Evolutionary conservation across 2,797 vertebrate genomes (phyloP).

Genomic region (Acanthiza pusilla): DNA sequence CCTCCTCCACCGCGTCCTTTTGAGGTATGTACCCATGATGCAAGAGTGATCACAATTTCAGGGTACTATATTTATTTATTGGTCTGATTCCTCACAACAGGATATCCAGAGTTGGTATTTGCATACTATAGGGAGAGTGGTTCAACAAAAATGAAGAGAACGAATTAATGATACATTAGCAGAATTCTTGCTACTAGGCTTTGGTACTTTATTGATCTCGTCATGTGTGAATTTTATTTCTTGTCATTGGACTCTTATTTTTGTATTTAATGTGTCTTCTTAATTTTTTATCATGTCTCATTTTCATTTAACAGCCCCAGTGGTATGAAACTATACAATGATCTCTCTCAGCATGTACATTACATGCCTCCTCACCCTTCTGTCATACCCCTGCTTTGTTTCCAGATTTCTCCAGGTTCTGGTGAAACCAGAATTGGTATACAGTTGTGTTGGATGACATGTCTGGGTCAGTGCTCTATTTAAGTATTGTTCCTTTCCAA

Average conservation of each 20-base stretch:
- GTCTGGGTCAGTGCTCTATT: background rate
- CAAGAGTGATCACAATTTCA: background rate
- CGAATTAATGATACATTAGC: background rate
- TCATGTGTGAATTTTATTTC: background rate
- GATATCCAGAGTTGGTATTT: background rate
- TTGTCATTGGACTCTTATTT: background rate
- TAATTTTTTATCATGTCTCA: background rate
- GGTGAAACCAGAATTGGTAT: background rate
- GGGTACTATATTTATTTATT: background rate
- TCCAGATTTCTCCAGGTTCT: background rate
- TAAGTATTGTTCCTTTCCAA: background rate
- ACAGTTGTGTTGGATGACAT: fast-evolving
- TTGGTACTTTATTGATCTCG: background rate
- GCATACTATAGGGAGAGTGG: background rate
- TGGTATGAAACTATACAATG: background rate
- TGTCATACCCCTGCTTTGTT: background rate
- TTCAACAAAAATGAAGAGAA: background rate
- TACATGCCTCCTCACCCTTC: background rate
- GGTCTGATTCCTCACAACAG: background rate
- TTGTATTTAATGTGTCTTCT: background rate
- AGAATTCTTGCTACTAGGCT: background rate
- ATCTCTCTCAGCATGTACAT: background rate
- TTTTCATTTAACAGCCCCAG: background rate
- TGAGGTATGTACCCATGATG: conserved; percentile 71
- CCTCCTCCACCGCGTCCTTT: conserved; percentile 76